Evolutionary conservation across 2,113 vertebrate species (phyloP).

Genomic region (Nymphicus hollandicus): DNA sequence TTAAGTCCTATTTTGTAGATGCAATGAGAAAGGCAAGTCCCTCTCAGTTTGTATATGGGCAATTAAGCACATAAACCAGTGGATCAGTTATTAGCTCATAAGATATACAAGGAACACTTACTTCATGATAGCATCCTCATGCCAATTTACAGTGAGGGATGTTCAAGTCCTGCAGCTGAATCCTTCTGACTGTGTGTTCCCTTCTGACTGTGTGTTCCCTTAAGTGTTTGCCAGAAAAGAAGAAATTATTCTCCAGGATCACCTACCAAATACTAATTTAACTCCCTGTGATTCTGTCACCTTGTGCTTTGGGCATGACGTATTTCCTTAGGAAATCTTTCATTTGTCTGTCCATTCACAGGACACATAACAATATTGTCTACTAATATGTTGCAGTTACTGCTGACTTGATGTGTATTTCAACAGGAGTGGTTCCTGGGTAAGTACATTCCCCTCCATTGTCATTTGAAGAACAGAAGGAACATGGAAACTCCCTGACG

Average conservation of each 20-base stretch:
- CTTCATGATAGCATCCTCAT: not conserved
- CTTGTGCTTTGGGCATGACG: not conserved
- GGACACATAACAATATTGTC: not conserved
- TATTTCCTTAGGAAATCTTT: not conserved
- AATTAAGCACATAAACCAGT: not conserved
- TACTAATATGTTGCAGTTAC: rapidly evolving
- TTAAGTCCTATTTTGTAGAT: not conserved
- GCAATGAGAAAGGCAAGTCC: not conserved
- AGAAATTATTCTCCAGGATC: not conserved
- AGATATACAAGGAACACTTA: not conserved
- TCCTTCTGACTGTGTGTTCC: not conserved
- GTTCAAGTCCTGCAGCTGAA: not conserved
- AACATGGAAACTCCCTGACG: not conserved
- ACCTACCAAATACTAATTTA: not conserved
- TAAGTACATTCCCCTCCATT: not conserved
- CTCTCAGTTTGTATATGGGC: not conserved
- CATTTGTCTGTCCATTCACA: not conserved
- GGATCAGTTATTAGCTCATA: not conserved
- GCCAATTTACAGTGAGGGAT: not conserved
- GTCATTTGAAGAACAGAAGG: not conserved
- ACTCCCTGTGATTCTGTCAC: not conserved
- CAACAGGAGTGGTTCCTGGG: not conserved
- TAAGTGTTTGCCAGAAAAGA: not conserved
- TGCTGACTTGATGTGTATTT: not conserved
- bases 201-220: not conserved